Evolutionary conservation across 2,797 vertebrate genomes (phyloP), one percentile per base, ranked within the genome.

Genomic region (Syngnathus rostellatus): DNA sequence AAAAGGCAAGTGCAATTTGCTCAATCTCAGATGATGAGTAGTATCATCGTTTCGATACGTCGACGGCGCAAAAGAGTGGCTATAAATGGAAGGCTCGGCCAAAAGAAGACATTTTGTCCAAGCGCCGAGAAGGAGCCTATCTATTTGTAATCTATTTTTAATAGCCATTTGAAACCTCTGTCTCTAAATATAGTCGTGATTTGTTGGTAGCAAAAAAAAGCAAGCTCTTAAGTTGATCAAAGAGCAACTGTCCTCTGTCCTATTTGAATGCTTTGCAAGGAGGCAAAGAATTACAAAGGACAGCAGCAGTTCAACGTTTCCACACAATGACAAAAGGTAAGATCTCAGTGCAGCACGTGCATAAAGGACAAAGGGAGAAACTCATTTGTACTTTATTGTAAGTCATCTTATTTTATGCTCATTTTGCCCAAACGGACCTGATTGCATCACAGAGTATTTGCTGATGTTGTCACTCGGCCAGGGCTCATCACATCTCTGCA

Each of bases 151-250:
- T 61, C 59, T 61, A 21, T 40, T 45, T 45, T 62, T 62, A 62
- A 62, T 43, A 25, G 41, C 73, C 80, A 72, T 75, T 80, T 72
- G 69, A 62, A 69, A 60, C 65, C 67, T 72, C 8, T 0, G 50
- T 70, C 68, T 62, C 83, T 85, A 89, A 86, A 86, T 86, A 88
- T 87, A 89, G 85, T 72, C 0, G 25, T 77, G 78, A 84, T 77
- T 75, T 75, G 78, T 69, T 81, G 79, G 74, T 77, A 74, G 68
- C 53, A 31, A 66, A 66, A 66, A 66, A 57, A 81, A 77, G 64
- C 67, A 71, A 55, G 73, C 73, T 77, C 65, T 77, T 68, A 79
- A 78, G 69, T 80, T 85, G 84, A 88, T 84, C 63, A 81, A 85
- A 80, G 81, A 64, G 58, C 68, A 78, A 70, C 69, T 75, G 46